Evolutionary conservation across 2,113 vertebrate genomes (phyloP), one percentile per base, ranked within the genome.

Genomic region (Mixornis gularis): DNA sequence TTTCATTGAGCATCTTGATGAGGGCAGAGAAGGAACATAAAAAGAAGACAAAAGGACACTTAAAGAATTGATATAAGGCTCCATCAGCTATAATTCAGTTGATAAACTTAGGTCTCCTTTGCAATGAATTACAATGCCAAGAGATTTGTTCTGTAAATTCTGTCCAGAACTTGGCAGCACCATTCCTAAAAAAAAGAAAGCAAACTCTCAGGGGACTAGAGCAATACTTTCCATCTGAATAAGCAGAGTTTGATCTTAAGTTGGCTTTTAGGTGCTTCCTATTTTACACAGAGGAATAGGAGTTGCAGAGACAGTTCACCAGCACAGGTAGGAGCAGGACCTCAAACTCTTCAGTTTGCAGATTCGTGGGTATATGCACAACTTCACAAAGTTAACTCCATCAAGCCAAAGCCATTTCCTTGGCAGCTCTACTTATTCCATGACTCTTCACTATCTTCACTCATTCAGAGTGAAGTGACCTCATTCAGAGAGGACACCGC

Each of bases 121-220:
- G 86, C 64, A 92, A 76, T 90, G 60, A 95, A 80, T 95, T 94
- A 80, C 52, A 71, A 90, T 89, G 89, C 66, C 90, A 94, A 91
- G 64, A 95, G 90, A 94, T 94, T 95, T 93, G 82, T 90, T 92
- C 93, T 64, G 77, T 90, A 92, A 96, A 83, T 93, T 72, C 71
- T 90, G 82, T 79, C 82, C 72, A 92, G 80, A 94, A 91, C 68
- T 96, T 96, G 95, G 90, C 87, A 90, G 65, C 60, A 72, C 34
- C 53, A 46, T 49, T 93, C 81, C 40, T 73, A 62, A 91, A 85
- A 68, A 87, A 62, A 32, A 32, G 68, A 10, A 92, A 89, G 76
- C 44, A 87, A 92, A 87, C 66, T 88, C 52, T 17, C 60, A 79
- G 52, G 64, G 64, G 90, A 92, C 48, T 88, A 49, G 24, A 62